A percentile compares a stretch with the other conserved stretches of the same genome.
These are phyloP conservation scores for Xenopus borealis DNA, from an alignment of 2,113 vertebrate species.

Conservation along the genomic window DNA sequence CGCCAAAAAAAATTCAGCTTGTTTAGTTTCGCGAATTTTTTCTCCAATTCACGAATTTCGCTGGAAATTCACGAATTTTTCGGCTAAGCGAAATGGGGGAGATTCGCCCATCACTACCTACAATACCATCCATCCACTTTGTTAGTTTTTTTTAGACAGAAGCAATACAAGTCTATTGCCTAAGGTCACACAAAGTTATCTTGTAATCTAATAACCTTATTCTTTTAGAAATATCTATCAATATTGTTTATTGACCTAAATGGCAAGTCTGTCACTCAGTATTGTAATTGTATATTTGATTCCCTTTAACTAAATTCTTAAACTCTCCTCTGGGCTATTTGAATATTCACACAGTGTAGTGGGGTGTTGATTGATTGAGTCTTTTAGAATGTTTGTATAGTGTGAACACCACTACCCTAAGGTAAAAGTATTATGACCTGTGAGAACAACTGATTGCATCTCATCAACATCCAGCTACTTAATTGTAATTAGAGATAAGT, in stretches of 20 bases:
- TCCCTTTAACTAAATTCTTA: conserved; percentile 5
- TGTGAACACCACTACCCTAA: conserved; percentile 1
- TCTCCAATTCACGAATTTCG: no score
- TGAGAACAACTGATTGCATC: conserved; percentile 34
- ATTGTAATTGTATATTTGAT: conserved; percentile 3
- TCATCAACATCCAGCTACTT: conserved; percentile 27
- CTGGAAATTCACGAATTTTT: no score
- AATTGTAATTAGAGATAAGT: conserved; percentile 8
- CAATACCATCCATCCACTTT: not conserved
- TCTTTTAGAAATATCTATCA: conserved; percentile 31
- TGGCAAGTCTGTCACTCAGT: conserved; percentile 4
- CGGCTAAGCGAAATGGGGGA: no score
- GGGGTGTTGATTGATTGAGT: not conserved
- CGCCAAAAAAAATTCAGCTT: no score
- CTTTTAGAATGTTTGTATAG: conserved; percentile 25
- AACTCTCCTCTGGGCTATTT: not conserved
- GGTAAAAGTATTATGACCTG: not conserved
- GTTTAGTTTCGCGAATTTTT: no score
- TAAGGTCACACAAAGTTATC: conserved; percentile 12
- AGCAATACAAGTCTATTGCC: conserved; percentile 9
- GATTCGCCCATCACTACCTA: no score
- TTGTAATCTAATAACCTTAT: conserved; percentile 38
- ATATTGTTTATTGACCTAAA: conserved; percentile 27
- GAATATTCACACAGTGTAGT: conserved; percentile 6
- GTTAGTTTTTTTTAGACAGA: conserved; percentile 5